Conservation (phyloP, 2,888 invertebrate genomes). For the Pandemis heparana region DNA sequence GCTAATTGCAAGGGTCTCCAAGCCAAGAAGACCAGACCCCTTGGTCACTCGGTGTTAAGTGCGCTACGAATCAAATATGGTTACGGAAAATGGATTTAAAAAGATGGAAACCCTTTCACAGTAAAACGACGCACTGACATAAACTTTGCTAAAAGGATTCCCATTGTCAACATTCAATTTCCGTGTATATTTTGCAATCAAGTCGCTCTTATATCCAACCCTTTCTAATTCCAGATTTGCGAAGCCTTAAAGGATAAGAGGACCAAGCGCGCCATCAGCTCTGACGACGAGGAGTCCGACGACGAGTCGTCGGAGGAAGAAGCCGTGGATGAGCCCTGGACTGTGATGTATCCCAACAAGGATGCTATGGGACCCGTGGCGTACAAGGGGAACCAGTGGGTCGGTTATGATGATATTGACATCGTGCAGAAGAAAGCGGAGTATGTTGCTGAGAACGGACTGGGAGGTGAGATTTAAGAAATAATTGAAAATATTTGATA, state of each 20-base stretch:
- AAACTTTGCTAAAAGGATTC: too few relatives aligned
- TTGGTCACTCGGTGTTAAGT: too few relatives aligned
- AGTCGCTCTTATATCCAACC: not conserved
- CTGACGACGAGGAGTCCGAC: slow-evolving; percentile 67
- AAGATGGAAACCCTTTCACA: too few relatives aligned
- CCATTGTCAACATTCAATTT: too few relatives aligned
- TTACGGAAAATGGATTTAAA: too few relatives aligned
- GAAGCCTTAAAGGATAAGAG: slow-evolving; percentile 87
- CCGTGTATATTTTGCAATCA: too few relatives aligned
- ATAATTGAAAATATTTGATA: too few relatives aligned
- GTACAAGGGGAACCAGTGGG: slow-evolving; percentile 94
- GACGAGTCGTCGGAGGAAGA: slow-evolving; percentile 84
- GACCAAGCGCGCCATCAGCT: slow-evolving; percentile 64
- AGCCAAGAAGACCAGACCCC: too few relatives aligned
- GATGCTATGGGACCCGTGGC: slow-evolving; percentile 96
- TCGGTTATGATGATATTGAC: slow-evolving; percentile 95
- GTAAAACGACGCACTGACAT: too few relatives aligned
- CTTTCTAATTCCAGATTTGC: slow-evolving; percentile 88
- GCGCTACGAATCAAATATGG: too few relatives aligned
- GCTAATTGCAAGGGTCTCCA: too few relatives aligned
- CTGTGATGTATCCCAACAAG: slow-evolving; percentile 92
- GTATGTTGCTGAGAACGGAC: slow-evolving; percentile 92
- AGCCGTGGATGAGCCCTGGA: slow-evolving; percentile 87
- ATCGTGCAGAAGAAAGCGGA: slow-evolving; percentile 93
- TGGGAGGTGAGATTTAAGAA: slow-evolving; percentile 87